phyloP scores from a whole-genome alignment of 1,140 invertebrate species.

The Brachionus paranguensis region DNA sequence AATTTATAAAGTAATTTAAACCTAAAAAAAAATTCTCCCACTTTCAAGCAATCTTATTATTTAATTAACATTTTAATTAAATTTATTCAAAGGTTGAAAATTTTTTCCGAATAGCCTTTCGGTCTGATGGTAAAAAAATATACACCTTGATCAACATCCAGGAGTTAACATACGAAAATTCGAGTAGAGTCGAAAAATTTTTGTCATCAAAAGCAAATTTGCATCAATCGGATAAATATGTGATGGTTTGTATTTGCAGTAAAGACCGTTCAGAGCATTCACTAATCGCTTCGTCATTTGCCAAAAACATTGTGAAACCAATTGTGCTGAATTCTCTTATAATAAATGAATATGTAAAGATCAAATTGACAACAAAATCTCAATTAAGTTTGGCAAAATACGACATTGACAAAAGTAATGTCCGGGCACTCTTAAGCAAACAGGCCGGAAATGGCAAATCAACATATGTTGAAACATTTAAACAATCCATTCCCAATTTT shows the following conservation, averaged over 20 bases:
- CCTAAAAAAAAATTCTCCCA: neutral
- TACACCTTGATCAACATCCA: slow-evolving; percentile 4
- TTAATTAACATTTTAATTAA: no score
- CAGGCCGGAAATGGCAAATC: slow-evolving; percentile 30
- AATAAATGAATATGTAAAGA: neutral
- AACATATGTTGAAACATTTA: neutral
- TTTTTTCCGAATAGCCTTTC: slow-evolving; percentile 8
- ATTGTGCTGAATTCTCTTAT: neutral
- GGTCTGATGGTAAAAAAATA: slow-evolving; percentile 2
- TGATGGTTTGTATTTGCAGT: slow-evolving; percentile 12
- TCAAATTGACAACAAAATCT: neutral
- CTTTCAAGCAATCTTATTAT: no score
- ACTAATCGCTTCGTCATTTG: neutral
- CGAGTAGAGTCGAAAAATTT: neutral
- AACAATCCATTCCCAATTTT: neutral
- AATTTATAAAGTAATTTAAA: no score
- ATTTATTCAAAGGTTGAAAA: slow-evolving; percentile 43
- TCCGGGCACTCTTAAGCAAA: neutral
- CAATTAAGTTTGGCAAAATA: neutral
- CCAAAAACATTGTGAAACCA: slow-evolving; percentile 13
- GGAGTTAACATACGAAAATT: slow-evolving; percentile 16
- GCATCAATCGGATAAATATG: neutral
- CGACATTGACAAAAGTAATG: neutral
- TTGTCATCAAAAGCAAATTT: neutral
- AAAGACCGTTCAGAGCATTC: neutral